Conservation (phyloP, 2,888 invertebrate species). For the Crematogaster levior region DNA sequence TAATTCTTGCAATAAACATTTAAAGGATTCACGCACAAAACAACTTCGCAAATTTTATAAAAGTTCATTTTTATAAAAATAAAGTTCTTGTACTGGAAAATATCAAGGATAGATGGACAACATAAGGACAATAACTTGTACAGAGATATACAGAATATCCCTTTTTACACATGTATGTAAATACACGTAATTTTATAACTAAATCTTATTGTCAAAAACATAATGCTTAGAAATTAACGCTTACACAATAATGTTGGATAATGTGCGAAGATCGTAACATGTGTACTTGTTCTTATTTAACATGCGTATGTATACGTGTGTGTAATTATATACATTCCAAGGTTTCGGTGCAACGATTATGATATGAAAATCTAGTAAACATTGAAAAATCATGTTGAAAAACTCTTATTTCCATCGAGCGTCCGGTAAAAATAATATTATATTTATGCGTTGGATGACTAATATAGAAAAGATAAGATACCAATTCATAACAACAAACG, state of each 20-base stretch:
- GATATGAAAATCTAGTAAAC: background rate
- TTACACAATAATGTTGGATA: constrained; percentile 71
- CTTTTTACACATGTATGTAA: constrained; percentile 59
- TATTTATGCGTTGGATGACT: background rate
- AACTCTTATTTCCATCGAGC: background rate
- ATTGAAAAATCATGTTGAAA: background rate
- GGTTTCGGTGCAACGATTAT: constrained; percentile 62
- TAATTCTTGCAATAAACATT: too few relatives aligned
- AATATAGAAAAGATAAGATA: constrained; percentile 28
- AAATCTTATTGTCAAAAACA: constrained; percentile 67
- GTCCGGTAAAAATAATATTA: background rate
- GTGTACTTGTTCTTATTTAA: constrained; percentile 62
- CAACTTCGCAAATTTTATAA: background rate
- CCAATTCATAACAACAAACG: background rate
- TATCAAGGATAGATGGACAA: background rate
- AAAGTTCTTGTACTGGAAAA: background rate
- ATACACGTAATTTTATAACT: constrained; percentile 61
- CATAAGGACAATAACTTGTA: background rate
- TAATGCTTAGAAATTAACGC: constrained; percentile 72
- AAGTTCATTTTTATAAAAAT: background rate
- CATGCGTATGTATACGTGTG: constrained; percentile 55
- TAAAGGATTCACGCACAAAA: background rate
- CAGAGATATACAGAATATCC: background rate
- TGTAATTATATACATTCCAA: constrained; percentile 74
- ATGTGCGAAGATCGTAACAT: constrained; percentile 69